Evolutionary conservation across 2,113 vertebrate species (phyloP).

Genomic region (Psittacus erithacus): DNA sequence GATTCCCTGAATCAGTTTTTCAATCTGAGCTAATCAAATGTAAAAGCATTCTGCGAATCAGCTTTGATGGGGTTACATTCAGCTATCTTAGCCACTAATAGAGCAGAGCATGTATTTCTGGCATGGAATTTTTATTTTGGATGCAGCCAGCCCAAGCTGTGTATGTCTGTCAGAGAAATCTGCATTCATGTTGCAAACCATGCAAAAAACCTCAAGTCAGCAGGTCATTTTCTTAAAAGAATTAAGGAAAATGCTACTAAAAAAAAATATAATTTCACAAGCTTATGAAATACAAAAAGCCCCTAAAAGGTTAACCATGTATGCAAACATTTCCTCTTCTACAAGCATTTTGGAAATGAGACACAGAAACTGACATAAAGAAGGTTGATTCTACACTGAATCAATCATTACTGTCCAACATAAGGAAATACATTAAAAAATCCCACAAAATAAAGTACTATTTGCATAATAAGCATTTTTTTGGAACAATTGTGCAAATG

Average conservation of each 20-base stretch:
- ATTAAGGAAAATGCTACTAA: background rate
- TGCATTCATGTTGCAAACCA: background rate
- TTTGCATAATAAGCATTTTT: background rate
- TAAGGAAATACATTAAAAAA: background rate
- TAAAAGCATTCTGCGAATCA: background rate
- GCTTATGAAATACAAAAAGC: background rate
- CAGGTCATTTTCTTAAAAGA: background rate
- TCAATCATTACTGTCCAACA: background rate
- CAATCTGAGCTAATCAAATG: background rate
- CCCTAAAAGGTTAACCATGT: background rate
- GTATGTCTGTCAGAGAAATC: background rate
- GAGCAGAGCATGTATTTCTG: background rate
- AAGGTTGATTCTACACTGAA: background rate
- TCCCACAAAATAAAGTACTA: background rate
- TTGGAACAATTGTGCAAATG: background rate
- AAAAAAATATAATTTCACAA: background rate
- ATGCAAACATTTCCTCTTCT: background rate
- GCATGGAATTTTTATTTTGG: background rate
- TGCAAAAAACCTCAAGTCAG: background rate
- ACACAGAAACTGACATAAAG: background rate
- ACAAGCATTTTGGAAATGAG: background rate
- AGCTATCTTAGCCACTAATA: background rate
- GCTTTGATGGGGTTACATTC: background rate
- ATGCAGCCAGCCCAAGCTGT: background rate
- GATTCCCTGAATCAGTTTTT: background rate